These are phyloP conservation scores for Papilio protenor DNA, from an alignment of 2,888 invertebrate species.

Conservation along the genomic window DNA sequence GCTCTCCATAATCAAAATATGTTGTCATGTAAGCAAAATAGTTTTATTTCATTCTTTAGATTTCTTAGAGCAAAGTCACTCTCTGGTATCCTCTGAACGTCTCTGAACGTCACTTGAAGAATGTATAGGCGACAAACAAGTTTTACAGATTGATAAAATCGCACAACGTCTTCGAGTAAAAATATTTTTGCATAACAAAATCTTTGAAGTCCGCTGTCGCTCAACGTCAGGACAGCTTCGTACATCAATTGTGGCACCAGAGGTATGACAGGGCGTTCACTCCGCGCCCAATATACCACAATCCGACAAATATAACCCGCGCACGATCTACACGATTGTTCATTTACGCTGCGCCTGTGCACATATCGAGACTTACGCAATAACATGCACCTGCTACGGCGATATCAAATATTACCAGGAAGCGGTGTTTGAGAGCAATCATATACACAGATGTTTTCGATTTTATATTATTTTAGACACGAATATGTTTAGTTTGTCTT, in stretches of 20 bases:
- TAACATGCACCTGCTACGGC: conserved; percentile 7
- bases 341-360: conserved; percentile 9
- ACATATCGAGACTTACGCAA: conserved; percentile 31
- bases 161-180: background rate
- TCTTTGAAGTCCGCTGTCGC: background rate
- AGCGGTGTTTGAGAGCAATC: background rate
- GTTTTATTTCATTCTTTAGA: too few species aligned
- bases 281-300: conserved; percentile 53
- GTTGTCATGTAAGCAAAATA: too few species aligned
- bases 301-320: conserved; percentile 50
- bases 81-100: too few species aligned
- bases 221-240: conserved; percentile 5
- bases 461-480: background rate
- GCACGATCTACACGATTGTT: conserved; percentile 45
- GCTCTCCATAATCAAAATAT: too few species aligned
- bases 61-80: too few species aligned
- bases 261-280: conserved; percentile 55
- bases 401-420: background rate
- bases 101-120: too few species aligned
- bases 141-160: background rate
- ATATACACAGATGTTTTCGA: background rate
- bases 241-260: conserved; percentile 48
- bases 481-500: background rate
- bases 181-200: background rate
- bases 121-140: too few species aligned